Evolutionary conservation across 2,888 invertebrate species (phyloP).

Genomic region (Choristoneura rosaceana): DNA sequence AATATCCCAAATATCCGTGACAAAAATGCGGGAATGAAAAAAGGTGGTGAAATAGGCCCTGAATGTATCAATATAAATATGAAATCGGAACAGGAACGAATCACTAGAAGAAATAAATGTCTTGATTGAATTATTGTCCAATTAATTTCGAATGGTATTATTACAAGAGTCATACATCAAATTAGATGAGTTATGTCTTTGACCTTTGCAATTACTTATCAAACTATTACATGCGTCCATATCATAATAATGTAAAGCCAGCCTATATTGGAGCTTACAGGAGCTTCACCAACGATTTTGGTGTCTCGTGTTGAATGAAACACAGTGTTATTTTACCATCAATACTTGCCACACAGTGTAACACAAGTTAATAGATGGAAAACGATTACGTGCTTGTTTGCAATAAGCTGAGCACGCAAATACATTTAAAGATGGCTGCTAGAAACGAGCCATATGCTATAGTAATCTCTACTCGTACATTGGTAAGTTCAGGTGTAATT

Average conservation of each 20-base stretch:
- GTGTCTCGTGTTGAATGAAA: neutral
- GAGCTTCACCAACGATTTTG: constrained; percentile 1
- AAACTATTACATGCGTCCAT: constrained; percentile 26
- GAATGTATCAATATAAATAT: constrained; percentile 7
- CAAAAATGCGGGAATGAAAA: no score
- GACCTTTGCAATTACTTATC: constrained; percentile 42
- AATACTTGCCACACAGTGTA: constrained; percentile 6
- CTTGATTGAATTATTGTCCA: constrained; percentile 42
- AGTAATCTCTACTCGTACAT: constrained; percentile 59
- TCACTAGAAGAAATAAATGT: constrained; percentile 20
- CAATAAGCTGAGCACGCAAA: constrained; percentile 36
- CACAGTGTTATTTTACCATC: neutral
- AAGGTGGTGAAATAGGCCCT: no score
- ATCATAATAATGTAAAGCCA: neutral
- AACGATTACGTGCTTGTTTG: constrained; percentile 15
- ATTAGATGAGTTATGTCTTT: constrained; percentile 40
- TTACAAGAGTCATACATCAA: constrained; percentile 41
- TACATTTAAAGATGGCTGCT: constrained; percentile 49
- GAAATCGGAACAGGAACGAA: constrained; percentile 6
- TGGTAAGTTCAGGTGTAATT: constrained; percentile 64
- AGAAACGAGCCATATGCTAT: constrained; percentile 58
- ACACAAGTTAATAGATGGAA: neutral
- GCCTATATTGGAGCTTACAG: constrained; percentile 11
- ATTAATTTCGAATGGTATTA: constrained; percentile 38
- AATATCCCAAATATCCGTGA: no score